Evolutionary conservation across 2,113 vertebrate genomes (phyloP).

Genomic region (Myotis brandtii): DNA sequence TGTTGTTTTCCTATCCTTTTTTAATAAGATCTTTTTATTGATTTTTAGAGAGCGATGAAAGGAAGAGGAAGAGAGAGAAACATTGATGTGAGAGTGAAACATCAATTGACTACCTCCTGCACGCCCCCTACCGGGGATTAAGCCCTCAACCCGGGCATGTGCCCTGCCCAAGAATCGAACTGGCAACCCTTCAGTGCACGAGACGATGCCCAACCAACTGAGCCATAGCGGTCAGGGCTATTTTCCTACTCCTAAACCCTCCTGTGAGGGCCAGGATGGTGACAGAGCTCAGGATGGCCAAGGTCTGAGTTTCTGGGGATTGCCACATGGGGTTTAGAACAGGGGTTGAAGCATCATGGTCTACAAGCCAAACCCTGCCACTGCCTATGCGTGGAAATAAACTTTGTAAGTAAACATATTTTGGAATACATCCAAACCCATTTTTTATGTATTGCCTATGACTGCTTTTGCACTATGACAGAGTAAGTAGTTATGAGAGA

Average conservation of each 20-base stretch:
- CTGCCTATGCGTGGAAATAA: background rate
- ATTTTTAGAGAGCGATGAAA: too few relatives aligned
- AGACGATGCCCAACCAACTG: too few relatives aligned
- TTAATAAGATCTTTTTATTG: background rate
- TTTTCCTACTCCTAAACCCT: background rate
- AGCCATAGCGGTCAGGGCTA: too few relatives aligned
- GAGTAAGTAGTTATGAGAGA: background rate
- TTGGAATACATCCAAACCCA: background rate
- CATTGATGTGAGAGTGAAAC: too few relatives aligned
- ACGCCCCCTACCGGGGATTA: too few relatives aligned
- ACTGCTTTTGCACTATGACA: background rate
- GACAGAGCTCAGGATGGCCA: background rate
- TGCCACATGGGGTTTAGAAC: background rate
- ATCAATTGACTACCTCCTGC: too few relatives aligned
- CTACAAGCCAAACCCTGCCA: background rate
- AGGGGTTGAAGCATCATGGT: background rate
- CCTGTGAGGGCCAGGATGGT: background rate
- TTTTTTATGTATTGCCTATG: background rate
- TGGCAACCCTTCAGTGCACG: too few relatives aligned
- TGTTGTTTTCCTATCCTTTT: background rate
- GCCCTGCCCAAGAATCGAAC: too few relatives aligned
- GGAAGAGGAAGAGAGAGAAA: too few relatives aligned
- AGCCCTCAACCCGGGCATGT: too few relatives aligned
- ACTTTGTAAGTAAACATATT: background rate
- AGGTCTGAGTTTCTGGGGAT: background rate